A percentile compares a stretch with the other conserved stretches of the same genome.
These are phyloP conservation scores for Cephus rjabovi DNA, from an alignment of 2,888 invertebrate genomes.

Conservation along the genomic window DNA sequence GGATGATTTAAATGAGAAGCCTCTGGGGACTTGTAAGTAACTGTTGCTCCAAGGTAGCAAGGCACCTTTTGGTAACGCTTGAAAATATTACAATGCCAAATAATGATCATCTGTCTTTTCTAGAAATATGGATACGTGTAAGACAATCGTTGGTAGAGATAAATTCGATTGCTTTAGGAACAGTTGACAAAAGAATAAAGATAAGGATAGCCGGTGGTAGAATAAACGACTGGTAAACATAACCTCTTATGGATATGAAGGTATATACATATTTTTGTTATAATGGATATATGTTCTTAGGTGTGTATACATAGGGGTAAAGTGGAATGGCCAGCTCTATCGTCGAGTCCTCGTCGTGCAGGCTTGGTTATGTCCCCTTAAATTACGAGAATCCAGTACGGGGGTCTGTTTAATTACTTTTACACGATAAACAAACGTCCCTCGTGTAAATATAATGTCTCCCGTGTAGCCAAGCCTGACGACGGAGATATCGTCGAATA, in stretches of 20 bases:
- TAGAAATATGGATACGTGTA: conserved; percentile 7
- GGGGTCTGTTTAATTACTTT: conserved; percentile 44
- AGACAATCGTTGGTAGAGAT: conserved; percentile 24
- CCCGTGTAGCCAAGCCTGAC: conserved; percentile 20
- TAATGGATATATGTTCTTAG: background rate
- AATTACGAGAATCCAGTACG: conserved; percentile 30
- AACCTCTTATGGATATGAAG: background rate
- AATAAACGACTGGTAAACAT: background rate
- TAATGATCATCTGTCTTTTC: conserved; percentile 14
- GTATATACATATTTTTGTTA: background rate
- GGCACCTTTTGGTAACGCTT: background rate
- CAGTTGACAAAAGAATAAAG: conserved; percentile 7
- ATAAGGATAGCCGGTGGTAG: background rate
- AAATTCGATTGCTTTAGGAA: conserved; percentile 19
- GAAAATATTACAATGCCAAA: conserved; percentile 20
- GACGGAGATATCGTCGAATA: conserved; percentile 26
- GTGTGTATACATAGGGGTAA: background rate
- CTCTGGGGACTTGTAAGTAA: conserved; percentile 11
- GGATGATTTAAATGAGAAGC: conserved; percentile 33
- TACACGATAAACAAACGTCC: conserved; percentile 34
- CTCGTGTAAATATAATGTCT: conserved; percentile 35
- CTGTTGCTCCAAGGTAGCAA: background rate
- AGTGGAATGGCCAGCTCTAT: conserved; percentile 13
- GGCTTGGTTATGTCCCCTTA: conserved; percentile 12
- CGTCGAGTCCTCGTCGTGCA: conserved; percentile 11